Evolutionary conservation across 2,888 invertebrate genomes (phyloP), one percentile per base, ranked within the genome.

Genomic region (Tenthredo mesomela): DNA sequence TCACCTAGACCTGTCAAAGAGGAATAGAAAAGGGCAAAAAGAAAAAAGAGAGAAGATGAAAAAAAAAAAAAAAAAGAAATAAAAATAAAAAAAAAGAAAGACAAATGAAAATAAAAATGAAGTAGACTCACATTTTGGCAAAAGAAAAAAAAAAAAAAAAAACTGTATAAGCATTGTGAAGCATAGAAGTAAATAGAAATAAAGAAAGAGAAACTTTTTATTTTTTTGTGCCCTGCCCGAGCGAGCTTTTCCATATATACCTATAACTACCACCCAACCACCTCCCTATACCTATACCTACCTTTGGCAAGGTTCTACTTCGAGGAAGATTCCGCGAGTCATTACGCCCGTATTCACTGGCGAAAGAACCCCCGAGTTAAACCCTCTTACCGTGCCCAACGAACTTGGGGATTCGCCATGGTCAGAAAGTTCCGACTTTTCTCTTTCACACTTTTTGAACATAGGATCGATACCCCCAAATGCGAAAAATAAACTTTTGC

Each of bases 1-100:
- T 92, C 92, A 91, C 89, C 88, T 87, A 40, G 90, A 88, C 88
- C 87, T 86, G 87, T 88, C 88, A 88, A 83, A 87, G 88, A 88
- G 88, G 25, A 80, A 40, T 61, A 61, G 33, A 58, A 58, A 33
- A 54, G 7, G 6, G 47, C 7, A 50, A 50, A 2, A 47, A 15
- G 18, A 77, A 33, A 12, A 54, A 33, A n/a, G n/a, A n/a, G n/a
- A n/a, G n/a, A n/a, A n/a, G n/a, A 29, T 2, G 2, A 33, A 33
- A 33, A 33, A 33, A 33, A 33, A 33, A 54, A 29, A 50, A 7
- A 12, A 10, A 25, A 75, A 21, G 4, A 75, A 33, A n/a, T 18
- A 58, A 54, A 77, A 9, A 50, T 10, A 21, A 9, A 7, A 5
- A 77, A 33, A 77, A 5, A 2, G 15, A n/a, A 6, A 43, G n/a